Evolutionary conservation across 2,797 vertebrate genomes (phyloP).

Genomic region (Uromys caudimaculatus): DNA sequence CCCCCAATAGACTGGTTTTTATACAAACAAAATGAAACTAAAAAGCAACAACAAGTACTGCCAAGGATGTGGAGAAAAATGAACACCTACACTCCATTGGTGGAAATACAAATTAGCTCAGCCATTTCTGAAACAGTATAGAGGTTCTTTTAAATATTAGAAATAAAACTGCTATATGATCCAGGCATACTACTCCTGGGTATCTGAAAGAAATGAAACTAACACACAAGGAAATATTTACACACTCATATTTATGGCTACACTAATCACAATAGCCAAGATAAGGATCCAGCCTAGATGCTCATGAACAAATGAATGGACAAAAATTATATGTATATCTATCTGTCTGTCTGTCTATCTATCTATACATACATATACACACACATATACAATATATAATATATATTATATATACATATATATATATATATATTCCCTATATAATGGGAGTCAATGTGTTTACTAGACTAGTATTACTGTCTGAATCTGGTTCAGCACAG

Average conservation of each 20-base stretch:
- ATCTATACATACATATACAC: not conserved
- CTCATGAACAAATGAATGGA: not conserved
- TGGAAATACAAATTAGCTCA: not conserved
- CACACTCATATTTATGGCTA: not conserved
- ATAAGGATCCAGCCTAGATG: not conserved
- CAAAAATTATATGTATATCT: not conserved
- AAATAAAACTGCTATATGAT: not conserved
- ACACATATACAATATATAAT: not conserved
- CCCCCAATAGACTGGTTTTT: not conserved
- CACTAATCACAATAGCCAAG: not conserved
- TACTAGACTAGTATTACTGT: not conserved
- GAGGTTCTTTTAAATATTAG: not conserved
- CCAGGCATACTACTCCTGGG: not conserved
- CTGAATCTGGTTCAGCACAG: not conserved
- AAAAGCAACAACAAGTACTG: not conserved
- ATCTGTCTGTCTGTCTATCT: too few species aligned
- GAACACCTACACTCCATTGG: not conserved
- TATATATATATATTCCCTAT: too few species aligned
- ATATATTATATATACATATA: too few species aligned
- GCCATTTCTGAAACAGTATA: not conserved
- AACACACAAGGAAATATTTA: not conserved
- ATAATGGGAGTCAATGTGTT: not conserved
- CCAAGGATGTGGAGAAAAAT: not conserved
- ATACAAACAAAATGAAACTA: not conserved
- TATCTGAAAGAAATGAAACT: not conserved